phyloP scores from a whole-genome alignment of 1,140 invertebrate species.

The Coboldia fuscipes region DNA sequence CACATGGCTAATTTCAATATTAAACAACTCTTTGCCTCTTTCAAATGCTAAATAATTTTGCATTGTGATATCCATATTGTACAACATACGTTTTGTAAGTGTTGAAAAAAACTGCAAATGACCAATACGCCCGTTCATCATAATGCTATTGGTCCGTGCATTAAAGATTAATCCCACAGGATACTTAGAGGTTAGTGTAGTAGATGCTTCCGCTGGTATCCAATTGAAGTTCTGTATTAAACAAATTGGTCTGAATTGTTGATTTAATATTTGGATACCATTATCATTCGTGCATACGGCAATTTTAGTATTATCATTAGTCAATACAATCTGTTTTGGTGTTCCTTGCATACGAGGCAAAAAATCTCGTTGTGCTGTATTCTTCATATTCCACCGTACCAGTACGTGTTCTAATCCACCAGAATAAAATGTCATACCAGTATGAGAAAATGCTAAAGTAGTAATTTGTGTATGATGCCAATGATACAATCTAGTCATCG shows the following conservation, averaged over 20 bases:
- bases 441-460: constrained; percentile 41
- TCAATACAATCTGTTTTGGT: constrained; percentile 41
- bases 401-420: constrained; percentile 59
- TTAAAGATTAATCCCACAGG: constrained; percentile 44
- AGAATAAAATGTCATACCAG: constrained; percentile 45
- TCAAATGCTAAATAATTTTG: constrained; percentile 50
- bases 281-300: constrained; percentile 52
- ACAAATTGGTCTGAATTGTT: constrained; percentile 29
- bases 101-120: constrained; percentile 63
- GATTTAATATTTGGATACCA: constrained; percentile 45
- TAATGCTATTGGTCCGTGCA: constrained; percentile 37
- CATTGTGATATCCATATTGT: constrained; percentile 55
- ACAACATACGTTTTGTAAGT: constrained; percentile 39
- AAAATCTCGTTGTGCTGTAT: constrained; percentile 30
- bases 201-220: constrained; percentile 22
- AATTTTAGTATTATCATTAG: constrained; percentile 38
- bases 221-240: constrained; percentile 47
- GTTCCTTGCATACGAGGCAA: constrained; percentile 50
- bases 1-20: constrained; percentile 43
- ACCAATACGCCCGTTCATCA: constrained; percentile 55
- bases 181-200: constrained; percentile 19
- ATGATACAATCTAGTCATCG: constrained; percentile 30
- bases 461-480: constrained; percentile 61
- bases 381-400: constrained; percentile 47
- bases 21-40: constrained; percentile 29